Percentiles rank a stretch among this genome's conserved stretches.
Conservation (phyloP, 2,113 vertebrate species). For the Centropus unirufus region DNA sequence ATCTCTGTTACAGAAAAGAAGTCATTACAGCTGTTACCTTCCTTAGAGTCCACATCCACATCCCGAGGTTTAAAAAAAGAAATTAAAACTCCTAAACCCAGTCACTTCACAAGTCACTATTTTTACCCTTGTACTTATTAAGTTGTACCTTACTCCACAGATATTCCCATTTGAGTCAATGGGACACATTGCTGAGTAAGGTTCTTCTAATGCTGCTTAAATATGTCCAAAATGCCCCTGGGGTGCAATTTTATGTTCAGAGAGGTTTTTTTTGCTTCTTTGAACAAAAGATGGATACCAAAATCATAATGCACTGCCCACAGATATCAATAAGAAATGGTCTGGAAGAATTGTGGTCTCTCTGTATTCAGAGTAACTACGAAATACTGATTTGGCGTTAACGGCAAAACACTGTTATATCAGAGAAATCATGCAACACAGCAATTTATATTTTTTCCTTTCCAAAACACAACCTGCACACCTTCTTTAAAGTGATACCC, state of each 20-base stretch:
- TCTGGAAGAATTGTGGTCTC: neutral
- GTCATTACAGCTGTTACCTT: neutral
- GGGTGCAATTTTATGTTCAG: neutral
- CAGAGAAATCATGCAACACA: constrained; percentile 21
- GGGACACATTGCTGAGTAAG: constrained; percentile 31
- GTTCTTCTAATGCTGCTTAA: neutral
- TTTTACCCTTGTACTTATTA: neutral
- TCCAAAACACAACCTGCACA: neutral
- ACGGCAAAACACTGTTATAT: neutral
- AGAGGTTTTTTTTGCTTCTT: neutral
- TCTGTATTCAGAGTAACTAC: neutral
- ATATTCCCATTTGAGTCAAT: constrained; percentile 15
- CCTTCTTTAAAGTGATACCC: neutral
- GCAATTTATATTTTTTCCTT: neutral
- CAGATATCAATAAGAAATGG: neutral
- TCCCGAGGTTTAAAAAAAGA: neutral
- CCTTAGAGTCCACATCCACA: neutral
- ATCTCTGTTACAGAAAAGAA: neutral
- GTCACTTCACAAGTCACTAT: neutral
- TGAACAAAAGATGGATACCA: neutral
- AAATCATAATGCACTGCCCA: neutral
- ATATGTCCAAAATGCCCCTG: neutral
- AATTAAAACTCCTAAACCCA: neutral
- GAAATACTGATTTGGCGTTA: neutral
- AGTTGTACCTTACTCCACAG: constrained; percentile 14